phyloP scores from a whole-genome alignment of 2,797 vertebrate species.

The Tenualosa ilisha region DNA sequence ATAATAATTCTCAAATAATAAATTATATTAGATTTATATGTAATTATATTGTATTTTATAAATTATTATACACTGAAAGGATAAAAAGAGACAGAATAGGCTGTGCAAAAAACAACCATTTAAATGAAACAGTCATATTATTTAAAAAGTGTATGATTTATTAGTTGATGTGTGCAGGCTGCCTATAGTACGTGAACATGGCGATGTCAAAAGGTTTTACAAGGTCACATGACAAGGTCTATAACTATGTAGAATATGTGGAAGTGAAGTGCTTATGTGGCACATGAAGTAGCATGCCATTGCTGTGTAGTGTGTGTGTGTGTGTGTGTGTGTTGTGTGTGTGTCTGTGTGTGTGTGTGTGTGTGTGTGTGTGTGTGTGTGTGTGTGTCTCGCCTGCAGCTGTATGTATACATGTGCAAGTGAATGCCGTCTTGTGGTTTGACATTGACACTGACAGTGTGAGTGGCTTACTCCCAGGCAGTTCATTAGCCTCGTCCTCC shows the following conservation, averaged over 20 bases:
- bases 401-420: conserved; percentile 19
- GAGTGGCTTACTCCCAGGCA: conserved; percentile 53
- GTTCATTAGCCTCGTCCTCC: conserved; percentile 56
- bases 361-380: background rate
- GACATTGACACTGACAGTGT: conserved; percentile 48
- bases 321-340: no score
- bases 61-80: no score
- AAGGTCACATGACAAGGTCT: background rate
- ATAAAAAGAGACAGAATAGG: background rate
- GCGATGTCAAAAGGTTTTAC: background rate
- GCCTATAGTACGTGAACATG: background rate
- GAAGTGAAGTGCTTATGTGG: background rate
- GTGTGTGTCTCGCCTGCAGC: conserved; percentile 14
- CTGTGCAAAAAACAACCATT: background rate
- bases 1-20: background rate
- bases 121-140: background rate
- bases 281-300: background rate
- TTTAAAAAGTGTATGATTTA: background rate
- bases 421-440: conserved; percentile 49
- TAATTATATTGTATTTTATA: no score
- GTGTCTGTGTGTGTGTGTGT: background rate
- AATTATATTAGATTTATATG: no score
- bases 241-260: background rate
- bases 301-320: background rate
- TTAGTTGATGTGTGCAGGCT: background rate